Base-by-base conservation (phyloP, 2,888 invertebrate genomes). In the Leucophenga montana region DNA sequence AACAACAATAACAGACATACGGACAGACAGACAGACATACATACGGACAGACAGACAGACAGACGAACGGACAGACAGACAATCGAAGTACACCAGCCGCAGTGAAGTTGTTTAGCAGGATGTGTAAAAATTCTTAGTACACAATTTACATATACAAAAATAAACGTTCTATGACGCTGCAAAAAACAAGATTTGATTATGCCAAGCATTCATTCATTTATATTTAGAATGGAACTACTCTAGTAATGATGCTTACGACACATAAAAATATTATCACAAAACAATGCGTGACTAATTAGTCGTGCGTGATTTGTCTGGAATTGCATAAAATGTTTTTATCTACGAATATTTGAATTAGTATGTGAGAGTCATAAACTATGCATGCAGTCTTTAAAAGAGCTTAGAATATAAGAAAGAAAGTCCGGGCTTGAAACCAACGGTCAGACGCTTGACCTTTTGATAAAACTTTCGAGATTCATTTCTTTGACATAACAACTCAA, bases 271-370 rank as follows among this genome's bases (percentile, higher is more conserved):
- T 59, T 59, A 59, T 59, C 59, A 59, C 33, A 14, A 59, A 59
- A 33, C 59, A 59, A 59, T 59, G 59, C 59, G 59, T 59, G 59
- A 27, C 59, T 59, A 59, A 59, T 59, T 59, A 59, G 56, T 31
- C 31, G 33, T 27, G 59, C 33, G 33, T 33, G 59, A 31, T 66
- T 33, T 39, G 31, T 27, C 31, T 66, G 6, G 20, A 6, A 22
- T 11, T 66, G 20, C 20, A 27, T 22, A 11, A 57, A 57, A 22
- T 57, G 57, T 3, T 57, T 57, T 57, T 18, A 22, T 18, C 3
- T 54, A 16, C n/a, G 18, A 16, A 8, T 18, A n/a, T n/a, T n/a
- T n/a, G n/a, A n/a, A n/a, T 11, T 18, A 18, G 18, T 3, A 18
- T 18, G 27, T 4, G 27, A 27, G 27, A 2, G 27, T 27, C 3